A percentile compares a stretch with the other conserved stretches of the same genome.
These are phyloP conservation scores for Loxodonta africana DNA, from an alignment of 2,113 vertebrate genomes.

Conservation along the genomic window DNA sequence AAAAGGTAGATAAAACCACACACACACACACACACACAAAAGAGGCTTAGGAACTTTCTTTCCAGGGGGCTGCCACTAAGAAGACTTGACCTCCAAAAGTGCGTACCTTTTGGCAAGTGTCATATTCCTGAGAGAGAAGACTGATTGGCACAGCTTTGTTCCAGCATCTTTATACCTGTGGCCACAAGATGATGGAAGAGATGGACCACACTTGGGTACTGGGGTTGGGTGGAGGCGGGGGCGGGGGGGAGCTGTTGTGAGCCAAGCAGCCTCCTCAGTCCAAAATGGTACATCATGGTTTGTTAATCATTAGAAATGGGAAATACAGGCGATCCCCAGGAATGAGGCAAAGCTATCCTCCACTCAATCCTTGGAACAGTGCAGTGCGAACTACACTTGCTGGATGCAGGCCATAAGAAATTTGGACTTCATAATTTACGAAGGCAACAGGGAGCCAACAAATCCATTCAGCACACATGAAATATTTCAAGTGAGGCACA, in stretches of 20 bases:
- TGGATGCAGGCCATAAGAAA: slow-evolving; percentile 68
- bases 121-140: not conserved
- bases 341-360: not conserved
- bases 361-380: not conserved
- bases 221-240: not conserved
- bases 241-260: not conserved
- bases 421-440: slow-evolving; percentile 78
- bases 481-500: slow-evolving; percentile 81
- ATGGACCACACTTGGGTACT: not conserved
- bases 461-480: slow-evolving; percentile 80
- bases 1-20: too few species aligned
- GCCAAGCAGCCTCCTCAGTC: not conserved
- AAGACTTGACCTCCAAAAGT: not conserved
- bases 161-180: not conserved
- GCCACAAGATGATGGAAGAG: not conserved
- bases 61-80: not conserved
- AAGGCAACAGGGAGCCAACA: slow-evolving; percentile 79
- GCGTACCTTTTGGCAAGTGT: not conserved
- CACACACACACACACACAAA: not conserved
- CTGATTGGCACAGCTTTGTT: not conserved
- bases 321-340: not conserved
- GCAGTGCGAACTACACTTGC: not conserved
- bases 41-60: not conserved
- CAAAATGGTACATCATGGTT: not conserved
- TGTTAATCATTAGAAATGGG: not conserved